Base-by-base conservation (phyloP, 2,797 vertebrate species). In the Fundulus diaphanus region DNA sequence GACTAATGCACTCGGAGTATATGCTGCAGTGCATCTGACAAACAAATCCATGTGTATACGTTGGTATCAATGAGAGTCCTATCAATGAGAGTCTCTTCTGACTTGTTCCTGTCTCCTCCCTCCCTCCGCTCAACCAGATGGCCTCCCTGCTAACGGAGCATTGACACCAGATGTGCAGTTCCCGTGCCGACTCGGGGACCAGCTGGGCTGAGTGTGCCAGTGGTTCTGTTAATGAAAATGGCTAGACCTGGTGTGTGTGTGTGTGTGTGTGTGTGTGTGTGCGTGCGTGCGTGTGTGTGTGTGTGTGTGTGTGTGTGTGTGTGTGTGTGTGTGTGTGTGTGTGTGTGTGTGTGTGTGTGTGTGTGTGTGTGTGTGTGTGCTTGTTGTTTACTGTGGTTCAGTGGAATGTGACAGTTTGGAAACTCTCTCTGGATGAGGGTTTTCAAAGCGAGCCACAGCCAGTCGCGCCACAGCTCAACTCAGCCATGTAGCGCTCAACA, bases 151-250 rank as follows among this genome's bases (percentile, higher is more conserved):
- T 90, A 92, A 90, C 93, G 79, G 92, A 92, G 92, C 92, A 87
- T 85, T 91, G 90, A 93, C 91, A 95, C 93, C 95, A 95, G 95
- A 95, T 95, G 94, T 94, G 94, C 90, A 89, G 92, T 92, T 92
- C 90, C 92, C 90, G 90, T 92, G 92, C 91, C 87, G 90, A 91
- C 92, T 90, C 89, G 85, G 90, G 82, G 91, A 94, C 93, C 95
- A 95, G 94, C 94, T 95, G 94, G 93, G 91, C 90, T 89, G 91
- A 91, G 88, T 90, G 90, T 93, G 91, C 92, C 93, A 92, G 92
- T 93, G 93, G 92, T 95, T 94, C 90, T 90, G 85, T 94, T 94
- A 94, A 94, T 95, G 94, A 94, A 94, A 94, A 92, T 93, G 93
- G 89, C 89, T 92, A 78, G 85, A 73, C 77, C 37, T 66, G 24